Conservation (phyloP, 2,797 vertebrate genomes). For the Chaenodraco wilsoni region DNA sequence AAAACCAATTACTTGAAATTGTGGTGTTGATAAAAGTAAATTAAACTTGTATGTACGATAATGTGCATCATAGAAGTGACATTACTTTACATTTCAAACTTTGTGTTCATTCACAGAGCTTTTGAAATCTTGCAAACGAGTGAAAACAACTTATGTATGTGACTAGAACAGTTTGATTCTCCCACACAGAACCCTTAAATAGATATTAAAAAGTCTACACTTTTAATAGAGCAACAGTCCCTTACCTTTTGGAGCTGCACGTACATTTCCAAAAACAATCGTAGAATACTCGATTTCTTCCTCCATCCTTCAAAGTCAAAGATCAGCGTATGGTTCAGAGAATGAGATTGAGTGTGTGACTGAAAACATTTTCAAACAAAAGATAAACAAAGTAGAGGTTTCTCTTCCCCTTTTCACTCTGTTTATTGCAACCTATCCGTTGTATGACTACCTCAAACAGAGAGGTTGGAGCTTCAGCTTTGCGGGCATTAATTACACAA, state of each 20-base stretch:
- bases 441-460: neutral
- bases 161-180: neutral
- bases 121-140: neutral
- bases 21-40: neutral
- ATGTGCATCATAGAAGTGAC: neutral
- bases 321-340: neutral
- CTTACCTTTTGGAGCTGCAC: conserved; percentile 15
- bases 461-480: too few species aligned
- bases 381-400: neutral
- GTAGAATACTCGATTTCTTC: conserved; percentile 42
- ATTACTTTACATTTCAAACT: too few species aligned
- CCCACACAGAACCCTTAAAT: neutral
- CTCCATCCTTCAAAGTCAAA: conserved; percentile 34
- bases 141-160: neutral
- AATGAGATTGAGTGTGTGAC: neutral
- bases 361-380: neutral
- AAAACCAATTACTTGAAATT: neutral
- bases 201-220: neutral
- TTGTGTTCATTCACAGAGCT: too few species aligned
- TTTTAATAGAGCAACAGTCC: neutral
- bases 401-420: neutral
- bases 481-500: too few species aligned
- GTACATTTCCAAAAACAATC: conserved; percentile 22
- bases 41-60: neutral
- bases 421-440: neutral